These are phyloP conservation scores for Boleophthalmus pectinirostris DNA, from an alignment of 2,113 vertebrate genomes.

Conservation along the genomic window DNA sequence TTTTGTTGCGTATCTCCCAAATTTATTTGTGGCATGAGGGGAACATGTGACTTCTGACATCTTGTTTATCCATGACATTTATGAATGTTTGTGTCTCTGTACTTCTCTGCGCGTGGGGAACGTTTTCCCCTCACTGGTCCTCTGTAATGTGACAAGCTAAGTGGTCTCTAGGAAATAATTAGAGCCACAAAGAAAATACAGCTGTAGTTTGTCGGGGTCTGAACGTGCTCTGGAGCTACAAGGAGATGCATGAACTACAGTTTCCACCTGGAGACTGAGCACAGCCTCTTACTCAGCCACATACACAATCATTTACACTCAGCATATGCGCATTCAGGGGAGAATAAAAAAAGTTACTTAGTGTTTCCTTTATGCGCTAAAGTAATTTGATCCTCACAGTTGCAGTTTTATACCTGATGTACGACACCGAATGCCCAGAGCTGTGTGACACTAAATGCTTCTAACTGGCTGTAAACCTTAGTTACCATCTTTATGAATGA, in stretches of 20 bases:
- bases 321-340: not conserved
- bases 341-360: not conserved
- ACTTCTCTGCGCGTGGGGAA: slow-evolving; percentile 20
- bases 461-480: slow-evolving; percentile 20
- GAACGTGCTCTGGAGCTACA: not conserved
- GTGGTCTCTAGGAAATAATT: slow-evolving; percentile 56
- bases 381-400: not conserved
- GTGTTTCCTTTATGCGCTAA: no score
- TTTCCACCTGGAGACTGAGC: slow-evolving; percentile 29
- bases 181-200: slow-evolving; percentile 53
- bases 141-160: slow-evolving; percentile 47
- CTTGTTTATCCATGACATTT: not conserved
- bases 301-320: not conserved
- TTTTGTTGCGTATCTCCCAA: no score
- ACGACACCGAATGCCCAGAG: slow-evolving; percentile 4
- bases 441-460: slow-evolving; percentile 2
- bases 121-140: slow-evolving; percentile 5
- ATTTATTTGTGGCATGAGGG: not conserved
- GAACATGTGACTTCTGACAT: not conserved
- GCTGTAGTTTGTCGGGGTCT: slow-evolving; percentile 41
- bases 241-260: not conserved
- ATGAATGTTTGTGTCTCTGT: slow-evolving; percentile 1
- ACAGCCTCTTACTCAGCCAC: not conserved
- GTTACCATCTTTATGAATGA: slow-evolving; percentile 4
- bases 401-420: not conserved